Percentiles rank a stretch among this genome's conserved stretches.
Evolutionary conservation across 2,797 vertebrate species (phyloP).

Genomic region (Danionella dracula): DNA sequence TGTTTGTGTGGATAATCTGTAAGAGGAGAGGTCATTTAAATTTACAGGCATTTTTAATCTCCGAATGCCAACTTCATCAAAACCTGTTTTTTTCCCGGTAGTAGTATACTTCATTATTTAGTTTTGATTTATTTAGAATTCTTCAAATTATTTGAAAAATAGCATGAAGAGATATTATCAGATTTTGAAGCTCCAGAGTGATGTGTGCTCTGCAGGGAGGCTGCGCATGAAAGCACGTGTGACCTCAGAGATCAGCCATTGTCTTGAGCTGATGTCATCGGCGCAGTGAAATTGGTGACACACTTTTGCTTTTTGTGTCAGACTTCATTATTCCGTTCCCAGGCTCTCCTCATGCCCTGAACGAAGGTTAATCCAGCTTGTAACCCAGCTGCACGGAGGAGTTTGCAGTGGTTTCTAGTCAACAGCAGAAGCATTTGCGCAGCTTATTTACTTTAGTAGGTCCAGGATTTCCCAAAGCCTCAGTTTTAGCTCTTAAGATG

Average conservation of each 20-base stretch:
- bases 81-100: no score
- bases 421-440: neutral
- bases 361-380: slow-evolving; percentile 18
- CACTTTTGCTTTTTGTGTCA: neutral
- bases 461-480: neutral
- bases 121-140: no score
- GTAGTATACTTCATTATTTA: no score
- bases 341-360: slow-evolving; percentile 1
- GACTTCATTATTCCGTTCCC: neutral
- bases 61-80: no score
- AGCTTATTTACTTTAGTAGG: neutral
- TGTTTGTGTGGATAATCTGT: no score
- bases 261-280: neutral
- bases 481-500: neutral
- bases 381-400: slow-evolving; percentile 19
- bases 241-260: neutral
- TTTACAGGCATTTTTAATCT: no score
- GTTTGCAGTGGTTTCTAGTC: slow-evolving; percentile 8
- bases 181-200: no score
- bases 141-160: no score
- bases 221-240: neutral
- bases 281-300: neutral
- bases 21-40: no score
- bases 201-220: neutral
- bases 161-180: no score